phyloP scores from a whole-genome alignment of 2,113 vertebrate species.

The Athene cunicularia region DNA sequence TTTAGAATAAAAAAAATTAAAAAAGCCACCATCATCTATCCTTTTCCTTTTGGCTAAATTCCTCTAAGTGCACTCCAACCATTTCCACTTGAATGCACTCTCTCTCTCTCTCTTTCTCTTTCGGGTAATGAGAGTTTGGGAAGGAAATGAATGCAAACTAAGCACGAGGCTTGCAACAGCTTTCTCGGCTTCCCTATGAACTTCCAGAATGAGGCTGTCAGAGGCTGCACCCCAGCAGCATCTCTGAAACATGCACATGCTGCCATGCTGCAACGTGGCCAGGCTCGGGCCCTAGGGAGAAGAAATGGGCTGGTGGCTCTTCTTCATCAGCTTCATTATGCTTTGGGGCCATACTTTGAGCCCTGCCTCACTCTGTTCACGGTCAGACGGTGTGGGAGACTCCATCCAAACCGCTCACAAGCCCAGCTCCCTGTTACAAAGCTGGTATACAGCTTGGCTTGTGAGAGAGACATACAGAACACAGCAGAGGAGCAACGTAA shows the following conservation, averaged over 20 bases:
- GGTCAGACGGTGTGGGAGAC: fast-evolving
- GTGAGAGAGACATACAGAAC: neutral
- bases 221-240: neutral
- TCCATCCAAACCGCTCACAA: neutral
- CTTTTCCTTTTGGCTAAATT: constrained; percentile 94
- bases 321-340: neutral
- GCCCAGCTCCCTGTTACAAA: neutral
- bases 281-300: neutral
- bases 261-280: fast-evolving
- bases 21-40: constrained; percentile 81
- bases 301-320: neutral
- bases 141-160: constrained; percentile 44
- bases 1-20: constrained; percentile 64
- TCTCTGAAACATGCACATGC: neutral
- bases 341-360: fast-evolving
- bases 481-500: neutral
- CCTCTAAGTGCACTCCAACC: constrained; percentile 84
- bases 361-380: neutral
- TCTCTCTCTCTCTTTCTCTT: constrained; percentile 2
- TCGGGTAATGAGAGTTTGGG: constrained; percentile 38
- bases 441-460: neutral
- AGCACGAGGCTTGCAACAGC: neutral
- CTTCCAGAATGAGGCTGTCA: neutral
- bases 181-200: neutral
- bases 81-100: constrained; percentile 76